phyloP scores from a whole-genome alignment of 2,888 invertebrate species.

The Caprella mutica region DNA sequence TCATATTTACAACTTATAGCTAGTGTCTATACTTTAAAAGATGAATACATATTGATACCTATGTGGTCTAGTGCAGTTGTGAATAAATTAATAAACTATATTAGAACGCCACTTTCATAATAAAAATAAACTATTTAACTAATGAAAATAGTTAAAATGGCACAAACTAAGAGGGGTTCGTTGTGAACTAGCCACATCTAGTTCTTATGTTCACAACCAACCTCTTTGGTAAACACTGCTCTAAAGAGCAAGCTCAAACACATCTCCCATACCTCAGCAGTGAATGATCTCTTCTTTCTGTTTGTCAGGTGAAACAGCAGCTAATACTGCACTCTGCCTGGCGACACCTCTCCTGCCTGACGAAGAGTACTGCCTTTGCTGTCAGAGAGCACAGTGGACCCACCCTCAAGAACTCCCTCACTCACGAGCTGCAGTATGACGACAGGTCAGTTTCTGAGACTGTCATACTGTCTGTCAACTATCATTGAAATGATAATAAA shows the following conservation, averaged over 20 bases:
- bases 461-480: no score
- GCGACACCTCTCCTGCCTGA: constrained; percentile 61
- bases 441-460: constrained; percentile 53
- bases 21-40: no score
- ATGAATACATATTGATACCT: no score
- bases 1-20: no score
- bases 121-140: no score
- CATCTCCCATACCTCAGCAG: background rate
- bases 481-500: no score
- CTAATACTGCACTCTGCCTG: constrained; percentile 78
- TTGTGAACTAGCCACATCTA: background rate
- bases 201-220: background rate
- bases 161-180: no score
- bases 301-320: constrained; percentile 61
- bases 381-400: constrained; percentile 83
- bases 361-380: constrained; percentile 63
- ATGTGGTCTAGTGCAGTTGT: no score
- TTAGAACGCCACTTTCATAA: no score
- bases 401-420: constrained; percentile 72
- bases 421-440: constrained; percentile 67
- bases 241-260: no score
- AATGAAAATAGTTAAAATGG: no score
- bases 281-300: constrained; percentile 23
- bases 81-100: no score
- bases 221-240: background rate